These are phyloP conservation scores for Charanyca ferruginea DNA, from an alignment of 2,888 invertebrate species.

Conservation along the genomic window DNA sequence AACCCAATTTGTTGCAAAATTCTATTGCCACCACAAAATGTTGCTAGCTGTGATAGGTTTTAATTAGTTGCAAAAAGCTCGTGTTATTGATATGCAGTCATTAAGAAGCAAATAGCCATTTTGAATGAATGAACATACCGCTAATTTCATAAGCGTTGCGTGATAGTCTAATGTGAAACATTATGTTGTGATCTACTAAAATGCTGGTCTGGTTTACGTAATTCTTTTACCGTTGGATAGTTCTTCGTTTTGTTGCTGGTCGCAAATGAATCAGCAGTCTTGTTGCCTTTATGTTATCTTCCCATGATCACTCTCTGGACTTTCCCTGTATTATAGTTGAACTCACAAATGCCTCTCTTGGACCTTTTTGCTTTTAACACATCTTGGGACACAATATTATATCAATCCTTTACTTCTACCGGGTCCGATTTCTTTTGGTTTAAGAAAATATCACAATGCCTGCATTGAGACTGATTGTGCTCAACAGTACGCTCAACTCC, in stretches of 20 bases:
- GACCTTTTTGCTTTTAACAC: too few relatives aligned
- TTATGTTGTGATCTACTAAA: constrained; percentile 36
- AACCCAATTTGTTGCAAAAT: constrained; percentile 2
- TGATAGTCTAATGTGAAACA: constrained; percentile 21
- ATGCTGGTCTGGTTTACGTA: constrained; percentile 36
- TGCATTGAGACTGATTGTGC: too few relatives aligned
- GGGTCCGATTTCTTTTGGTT: too few relatives aligned
- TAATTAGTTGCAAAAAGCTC: constrained; percentile 8
- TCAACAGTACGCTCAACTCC: too few relatives aligned
- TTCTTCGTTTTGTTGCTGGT: not conserved
- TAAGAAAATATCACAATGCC: too few relatives aligned
- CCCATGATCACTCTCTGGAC: not conserved
- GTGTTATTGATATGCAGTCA: constrained; percentile 31
- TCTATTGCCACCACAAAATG: not conserved
- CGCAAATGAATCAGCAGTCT: not conserved
- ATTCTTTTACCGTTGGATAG: constrained; percentile 37
- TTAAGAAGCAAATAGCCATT: constrained; percentile 32
- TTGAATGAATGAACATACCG: constrained; percentile 53
- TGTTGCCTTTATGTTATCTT: not conserved
- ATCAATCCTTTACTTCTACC: too few relatives aligned
- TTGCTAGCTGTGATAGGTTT: not conserved
- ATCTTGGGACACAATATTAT: too few relatives aligned
- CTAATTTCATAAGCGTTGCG: constrained; percentile 55
- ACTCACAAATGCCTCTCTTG: too few relatives aligned
- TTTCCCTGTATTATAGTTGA: too few relatives aligned